Evolutionary conservation across 2,113 vertebrate species (phyloP).

Genomic region (Notothenia coriiceps): DNA sequence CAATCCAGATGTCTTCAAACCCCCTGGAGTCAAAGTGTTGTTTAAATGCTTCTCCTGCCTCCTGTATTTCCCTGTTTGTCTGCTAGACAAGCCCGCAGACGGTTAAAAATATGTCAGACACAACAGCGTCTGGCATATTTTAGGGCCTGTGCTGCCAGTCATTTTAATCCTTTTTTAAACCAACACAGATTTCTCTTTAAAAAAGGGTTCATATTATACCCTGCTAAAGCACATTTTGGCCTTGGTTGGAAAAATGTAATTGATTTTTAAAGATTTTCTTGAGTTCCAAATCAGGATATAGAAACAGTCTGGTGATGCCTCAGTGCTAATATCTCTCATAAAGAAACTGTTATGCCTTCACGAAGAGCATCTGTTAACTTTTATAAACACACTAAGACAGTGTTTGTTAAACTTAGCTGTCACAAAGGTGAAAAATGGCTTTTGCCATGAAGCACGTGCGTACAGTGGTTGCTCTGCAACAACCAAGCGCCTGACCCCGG

Average conservation of each 20-base stretch:
- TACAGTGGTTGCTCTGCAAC: constrained; percentile 35
- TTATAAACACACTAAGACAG: constrained; percentile 46
- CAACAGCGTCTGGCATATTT: constrained; percentile 36
- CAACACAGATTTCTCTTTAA: constrained; percentile 10
- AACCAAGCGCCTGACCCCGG: not conserved
- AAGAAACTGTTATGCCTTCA: constrained; percentile 42
- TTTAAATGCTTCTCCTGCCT: constrained; percentile 43
- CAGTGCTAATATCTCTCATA: constrained; percentile 34
- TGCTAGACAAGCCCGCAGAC: constrained; percentile 5
- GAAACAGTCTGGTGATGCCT: constrained; percentile 11
- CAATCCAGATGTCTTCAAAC: constrained; percentile 47
- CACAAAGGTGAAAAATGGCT: constrained; percentile 52
- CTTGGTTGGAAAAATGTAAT: constrained; percentile 15
- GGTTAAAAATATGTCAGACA: constrained; percentile 48
- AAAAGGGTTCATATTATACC: constrained; percentile 31
- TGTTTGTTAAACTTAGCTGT: constrained; percentile 60
- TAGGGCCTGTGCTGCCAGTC: constrained; percentile 28
- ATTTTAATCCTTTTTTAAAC: constrained; percentile 35
- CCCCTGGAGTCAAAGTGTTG: constrained; percentile 46
- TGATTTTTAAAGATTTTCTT: not conserved
- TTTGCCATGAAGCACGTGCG: constrained; percentile 35
- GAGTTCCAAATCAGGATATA: constrained; percentile 18
- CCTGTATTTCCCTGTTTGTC: constrained; percentile 10
- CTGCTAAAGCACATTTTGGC: constrained; percentile 29
- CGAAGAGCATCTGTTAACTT: constrained; percentile 32